Evolutionary conservation across 2,113 vertebrate species (phyloP).

Genomic region (Genyomyrus donnyi): DNA sequence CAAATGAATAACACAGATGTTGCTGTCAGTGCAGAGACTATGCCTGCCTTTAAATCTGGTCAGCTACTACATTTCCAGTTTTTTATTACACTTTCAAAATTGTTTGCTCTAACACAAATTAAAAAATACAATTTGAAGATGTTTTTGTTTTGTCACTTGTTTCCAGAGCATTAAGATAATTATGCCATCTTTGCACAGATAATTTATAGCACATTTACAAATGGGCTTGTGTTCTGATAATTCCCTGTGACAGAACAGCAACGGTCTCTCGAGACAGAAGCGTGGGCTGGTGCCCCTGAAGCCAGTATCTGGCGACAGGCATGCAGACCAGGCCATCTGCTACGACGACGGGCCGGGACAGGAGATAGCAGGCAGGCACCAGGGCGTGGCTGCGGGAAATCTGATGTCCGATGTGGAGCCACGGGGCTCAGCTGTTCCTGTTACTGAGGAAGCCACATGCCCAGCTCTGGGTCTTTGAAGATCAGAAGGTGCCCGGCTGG

Average conservation of each 20-base stretch:
- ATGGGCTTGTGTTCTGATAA: not conserved
- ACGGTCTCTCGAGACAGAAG: conserved; percentile 28
- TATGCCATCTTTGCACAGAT: not conserved
- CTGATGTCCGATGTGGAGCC: conserved; percentile 24
- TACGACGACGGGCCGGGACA: conserved; percentile 19
- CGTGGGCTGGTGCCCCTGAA: conserved; percentile 15
- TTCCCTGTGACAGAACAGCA: not conserved
- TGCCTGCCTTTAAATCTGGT: not conserved
- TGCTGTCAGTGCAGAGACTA: not conserved
- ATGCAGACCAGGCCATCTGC: conserved; percentile 31
- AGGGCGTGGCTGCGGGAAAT: conserved; percentile 22
- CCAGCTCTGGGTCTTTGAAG: conserved; percentile 30
- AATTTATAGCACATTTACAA: not conserved
- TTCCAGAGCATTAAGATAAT: not conserved
- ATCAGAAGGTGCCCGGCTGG: conserved; percentile 22
- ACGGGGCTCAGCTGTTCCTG: conserved; percentile 33
- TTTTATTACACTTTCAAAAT: not conserved
- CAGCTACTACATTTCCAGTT: not conserved
- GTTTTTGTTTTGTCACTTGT: not conserved
- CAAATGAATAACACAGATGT: not conserved
- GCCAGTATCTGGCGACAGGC: conserved; percentile 37
- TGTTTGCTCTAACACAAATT: not conserved
- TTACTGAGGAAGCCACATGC: not conserved
- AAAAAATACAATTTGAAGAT: not conserved
- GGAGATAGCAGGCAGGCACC: conserved; percentile 26